phyloP scores from a whole-genome alignment of 2,797 vertebrate species.

The Semaprochilodus insignis region DNA sequence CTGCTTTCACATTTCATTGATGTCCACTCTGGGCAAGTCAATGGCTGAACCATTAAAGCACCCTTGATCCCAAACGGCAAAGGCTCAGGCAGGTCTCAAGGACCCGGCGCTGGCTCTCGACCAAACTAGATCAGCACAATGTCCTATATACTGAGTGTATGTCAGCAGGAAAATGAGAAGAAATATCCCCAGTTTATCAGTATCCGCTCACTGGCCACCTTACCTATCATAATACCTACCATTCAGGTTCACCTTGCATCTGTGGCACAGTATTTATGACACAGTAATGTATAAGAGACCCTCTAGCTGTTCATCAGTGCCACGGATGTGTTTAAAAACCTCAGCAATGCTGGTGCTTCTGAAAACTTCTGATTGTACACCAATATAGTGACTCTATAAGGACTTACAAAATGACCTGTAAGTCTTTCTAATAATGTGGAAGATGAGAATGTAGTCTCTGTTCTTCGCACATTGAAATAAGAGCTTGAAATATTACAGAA shows the following conservation, averaged over 20 bases:
- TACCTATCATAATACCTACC: neutral
- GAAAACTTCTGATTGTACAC: neutral
- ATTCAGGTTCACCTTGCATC: neutral
- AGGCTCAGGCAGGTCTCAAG: conserved; percentile 34
- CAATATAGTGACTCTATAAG: no score
- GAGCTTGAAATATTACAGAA: no score
- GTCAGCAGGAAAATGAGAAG: neutral
- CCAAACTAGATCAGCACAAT: conserved; percentile 37
- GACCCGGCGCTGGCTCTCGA: conserved; percentile 23
- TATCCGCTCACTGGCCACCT: neutral
- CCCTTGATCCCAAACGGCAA: conserved; percentile 35
- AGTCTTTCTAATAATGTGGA: no score
- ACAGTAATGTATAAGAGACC: neutral
- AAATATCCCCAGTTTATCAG: neutral
- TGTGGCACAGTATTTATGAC: no score
- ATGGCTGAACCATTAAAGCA: conserved; percentile 57
- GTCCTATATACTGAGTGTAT: neutral
- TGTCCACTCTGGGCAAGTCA: conserved; percentile 41
- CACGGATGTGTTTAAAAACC: neutral
- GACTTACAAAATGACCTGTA: no score
- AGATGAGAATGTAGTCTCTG: no score
- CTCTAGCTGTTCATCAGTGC: neutral
- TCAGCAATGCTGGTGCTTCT: neutral
- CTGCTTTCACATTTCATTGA: conserved; percentile 48
- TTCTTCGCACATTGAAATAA: no score